Evolutionary conservation across 1,140 invertebrate species (phyloP).

Genomic region (Luehdorfia chinensis): DNA sequence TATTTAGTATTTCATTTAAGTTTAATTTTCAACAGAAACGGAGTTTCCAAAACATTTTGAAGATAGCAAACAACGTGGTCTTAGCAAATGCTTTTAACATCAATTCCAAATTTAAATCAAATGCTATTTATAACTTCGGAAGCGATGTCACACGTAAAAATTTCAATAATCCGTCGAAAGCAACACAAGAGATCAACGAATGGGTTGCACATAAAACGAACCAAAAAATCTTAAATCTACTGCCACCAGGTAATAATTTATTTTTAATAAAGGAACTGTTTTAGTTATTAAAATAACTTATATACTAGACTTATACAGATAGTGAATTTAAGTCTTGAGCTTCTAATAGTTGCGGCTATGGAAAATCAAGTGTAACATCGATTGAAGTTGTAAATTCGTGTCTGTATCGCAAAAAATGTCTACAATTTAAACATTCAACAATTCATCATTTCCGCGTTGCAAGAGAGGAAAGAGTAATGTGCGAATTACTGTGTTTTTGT

Average conservation of each 20-base stretch:
- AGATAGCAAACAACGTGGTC: slow-evolving; percentile 47
- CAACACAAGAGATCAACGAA: slow-evolving; percentile 78
- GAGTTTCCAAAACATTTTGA: slow-evolving; percentile 44
- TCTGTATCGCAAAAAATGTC: no score
- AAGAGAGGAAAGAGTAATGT: no score
- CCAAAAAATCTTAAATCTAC: slow-evolving; percentile 79
- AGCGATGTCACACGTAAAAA: slow-evolving; percentile 56
- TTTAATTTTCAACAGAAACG: slow-evolving; percentile 45
- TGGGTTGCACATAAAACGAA: slow-evolving; percentile 81
- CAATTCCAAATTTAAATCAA: slow-evolving; percentile 40
- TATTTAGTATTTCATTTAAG: slow-evolving; percentile 2
- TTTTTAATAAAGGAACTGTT: no score
- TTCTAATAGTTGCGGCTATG: no score
- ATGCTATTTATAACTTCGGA: slow-evolving; percentile 42
- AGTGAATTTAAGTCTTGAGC: no score
- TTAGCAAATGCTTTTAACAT: slow-evolving; percentile 41
- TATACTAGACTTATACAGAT: no score
- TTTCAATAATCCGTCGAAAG: slow-evolving; percentile 66
- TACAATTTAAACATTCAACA: no score
- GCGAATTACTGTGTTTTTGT: no score
- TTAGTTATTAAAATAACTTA: no score
- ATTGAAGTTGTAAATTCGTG: no score
- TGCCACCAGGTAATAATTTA: slow-evolving; percentile 70
- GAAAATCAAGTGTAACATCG: no score
- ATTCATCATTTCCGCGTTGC: no score